Evolutionary conservation across 2,113 vertebrate genomes (phyloP).

Genomic region (Nansenia antarctica): DNA sequence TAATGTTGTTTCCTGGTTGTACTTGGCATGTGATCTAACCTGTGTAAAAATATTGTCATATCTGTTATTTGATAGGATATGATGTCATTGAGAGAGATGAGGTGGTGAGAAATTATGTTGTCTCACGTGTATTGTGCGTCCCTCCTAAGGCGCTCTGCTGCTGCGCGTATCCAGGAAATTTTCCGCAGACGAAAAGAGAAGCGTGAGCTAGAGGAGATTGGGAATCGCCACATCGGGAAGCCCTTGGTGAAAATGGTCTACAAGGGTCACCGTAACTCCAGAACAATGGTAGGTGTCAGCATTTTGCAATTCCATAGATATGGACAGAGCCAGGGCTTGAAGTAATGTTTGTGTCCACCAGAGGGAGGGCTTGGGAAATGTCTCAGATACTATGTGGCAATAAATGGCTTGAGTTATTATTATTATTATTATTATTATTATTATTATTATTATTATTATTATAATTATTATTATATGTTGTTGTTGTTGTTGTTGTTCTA

Average conservation of each 20-base stretch:
- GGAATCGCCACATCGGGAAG: conserved; percentile 81
- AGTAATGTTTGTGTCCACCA: neutral
- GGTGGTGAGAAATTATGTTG: too few relatives aligned
- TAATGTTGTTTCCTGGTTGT: neutral
- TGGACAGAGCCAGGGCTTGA: neutral
- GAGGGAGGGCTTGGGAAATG: neutral
- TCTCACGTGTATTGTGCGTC: neutral
- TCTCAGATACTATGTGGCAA: neutral
- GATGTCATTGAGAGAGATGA: neutral
- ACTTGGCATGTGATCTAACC: neutral
- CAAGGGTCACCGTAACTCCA: conserved; percentile 90
- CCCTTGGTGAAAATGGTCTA: conserved; percentile 86
- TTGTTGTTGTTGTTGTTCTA: conserved; percentile 37
- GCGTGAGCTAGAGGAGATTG: conserved; percentile 87
- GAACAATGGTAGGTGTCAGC: conserved; percentile 81
- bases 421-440: neutral
- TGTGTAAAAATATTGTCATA: neutral
- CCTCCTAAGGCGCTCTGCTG: conserved; percentile 80
- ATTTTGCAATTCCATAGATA: neutral
- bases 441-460: neutral
- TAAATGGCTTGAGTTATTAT: neutral
- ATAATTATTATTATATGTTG: too few relatives aligned
- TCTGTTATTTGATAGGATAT: neutral
- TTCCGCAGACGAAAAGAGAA: conserved; percentile 87
- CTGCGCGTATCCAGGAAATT: conserved; percentile 88